Base-by-base conservation (phyloP, 1,140 invertebrate species). In the Brachionus plicatilis region DNA sequence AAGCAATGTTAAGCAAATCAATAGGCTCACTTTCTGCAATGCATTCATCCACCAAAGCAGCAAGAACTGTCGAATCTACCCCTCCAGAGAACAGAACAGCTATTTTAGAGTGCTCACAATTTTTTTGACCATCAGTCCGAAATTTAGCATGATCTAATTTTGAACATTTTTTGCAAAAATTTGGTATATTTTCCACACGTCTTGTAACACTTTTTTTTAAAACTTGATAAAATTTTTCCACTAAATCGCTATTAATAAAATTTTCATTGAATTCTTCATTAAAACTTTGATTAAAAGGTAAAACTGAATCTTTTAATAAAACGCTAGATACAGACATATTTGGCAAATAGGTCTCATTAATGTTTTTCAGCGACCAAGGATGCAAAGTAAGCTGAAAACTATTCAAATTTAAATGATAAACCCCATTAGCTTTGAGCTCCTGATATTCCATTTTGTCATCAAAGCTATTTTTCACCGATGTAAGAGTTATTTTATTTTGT, bases 1-100 rank as follows among this genome's bases (percentile, higher is more conserved):
- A 99, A n/a, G 96, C 95, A 37, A 98, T 95, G 92, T 98, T 99
- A 20, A 98, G 92, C n/a, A 98, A 91, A 90, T 98, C 96, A 86
- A 98, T 95, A 45, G 93, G 91, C 87, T 94, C 93, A 50, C 91
- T 87, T 85, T 86, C 85, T 3, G 92, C 90, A 27, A 96, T 87
- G 90, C 92, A 93, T 85, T 93, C 92, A 88, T 96, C 91, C 20
- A 93, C 92, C 33, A 98, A 88, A 43, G 93, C 90, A 43, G 96
- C 94, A 85, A 99, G 90, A 86, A 98, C 92, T 33, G 95, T 93
- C 65, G 96, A 98, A 90, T 99, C 97, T 12, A 99, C 90, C 33
- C 97, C 97, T 80, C 96, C 96, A 86, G 96, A 98, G 91, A 98
- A 99, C 86, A 97, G 90, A 85, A 98, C 90, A 43, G 93, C 95